phyloP scores from a whole-genome alignment of 2,113 vertebrate genomes.

The Fulica atra region DNA sequence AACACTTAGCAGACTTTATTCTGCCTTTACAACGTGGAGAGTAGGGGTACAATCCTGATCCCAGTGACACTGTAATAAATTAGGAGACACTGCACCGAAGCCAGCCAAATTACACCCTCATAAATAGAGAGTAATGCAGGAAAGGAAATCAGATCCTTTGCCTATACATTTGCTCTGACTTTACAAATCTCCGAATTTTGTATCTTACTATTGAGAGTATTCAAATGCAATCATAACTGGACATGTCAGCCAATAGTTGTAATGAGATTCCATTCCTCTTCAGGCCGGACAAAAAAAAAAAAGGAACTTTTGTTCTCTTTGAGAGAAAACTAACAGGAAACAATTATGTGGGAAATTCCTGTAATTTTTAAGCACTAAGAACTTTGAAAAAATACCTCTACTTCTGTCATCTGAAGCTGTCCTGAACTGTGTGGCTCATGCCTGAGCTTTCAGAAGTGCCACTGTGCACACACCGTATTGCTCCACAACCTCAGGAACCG shows the following conservation, averaged over 20 bases:
- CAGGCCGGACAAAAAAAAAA: background rate
- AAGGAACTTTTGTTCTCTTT: no score
- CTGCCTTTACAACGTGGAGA: background rate
- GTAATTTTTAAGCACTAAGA: background rate
- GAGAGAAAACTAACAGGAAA: background rate
- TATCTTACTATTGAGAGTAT: background rate
- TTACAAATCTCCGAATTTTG: background rate
- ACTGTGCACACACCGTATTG: rapidly evolving
- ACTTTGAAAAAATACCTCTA: background rate
- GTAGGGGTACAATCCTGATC: background rate
- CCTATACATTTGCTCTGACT: background rate
- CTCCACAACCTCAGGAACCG: background rate
- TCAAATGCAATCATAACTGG: background rate
- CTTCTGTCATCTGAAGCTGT: background rate
- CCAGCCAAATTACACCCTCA: rapidly evolving
- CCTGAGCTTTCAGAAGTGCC: background rate
- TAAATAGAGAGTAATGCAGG: background rate
- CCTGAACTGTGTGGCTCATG: background rate
- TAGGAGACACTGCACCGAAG: background rate
- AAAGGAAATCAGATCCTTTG: background rate
- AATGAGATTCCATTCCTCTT: background rate
- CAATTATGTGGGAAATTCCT: background rate
- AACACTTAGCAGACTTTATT: constrained; percentile 43
- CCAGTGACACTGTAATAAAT: background rate
- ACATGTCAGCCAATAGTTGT: background rate